Base-by-base conservation (phyloP, 2,888 invertebrate species). In the Drosophila anomalata region DNA sequence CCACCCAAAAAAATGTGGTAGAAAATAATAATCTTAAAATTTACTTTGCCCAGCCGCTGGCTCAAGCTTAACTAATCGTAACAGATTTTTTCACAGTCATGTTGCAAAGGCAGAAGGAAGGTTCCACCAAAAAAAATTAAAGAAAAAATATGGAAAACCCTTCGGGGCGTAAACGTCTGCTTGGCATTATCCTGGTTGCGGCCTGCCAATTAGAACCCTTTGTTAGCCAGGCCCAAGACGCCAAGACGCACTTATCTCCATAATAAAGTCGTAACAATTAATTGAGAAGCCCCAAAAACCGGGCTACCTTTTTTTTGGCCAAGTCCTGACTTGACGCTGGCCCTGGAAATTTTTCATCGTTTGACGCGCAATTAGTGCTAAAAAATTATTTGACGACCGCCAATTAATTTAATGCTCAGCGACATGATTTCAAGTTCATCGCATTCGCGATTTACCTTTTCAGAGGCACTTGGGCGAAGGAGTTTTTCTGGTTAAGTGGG, bases 181-280 rank as follows among this genome's bases (percentile, higher is more conserved):
- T 69, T 42, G 81, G 73, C 85, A 58, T 71, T 78, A 78, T 83
- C 84, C 87, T 72, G 53, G 63, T 54, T 80, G 80, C 72, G 75
- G 84, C 65, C 73, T 75, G 87, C 89, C 88, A 88, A 87, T 89
- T 89, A 87, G 86, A 87, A 79, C 82, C 89, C 78, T 89, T 89
- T 89, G 87, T 86, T 75, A 62, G 79, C 58, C 69, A 58, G 63
- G 47, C 51, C 58, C 52, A 79, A 82, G 87, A 67, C 72, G 74
- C 24, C 52, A 36, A 36, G 36, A 57, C 31, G 52, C 77, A 86
- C 85, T 89, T 90, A 90, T 89, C 88, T 89, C 78, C 89, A 87
- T 89, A 89, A 90, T 87, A 84, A 88, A 89, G 87, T 85, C 90
- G 81, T 88, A 89, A 90, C 80, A 90, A 89, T 90, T 90, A 89